Percentiles rank a stretch among this genome's conserved stretches.
Conservation (phyloP, 2,888 invertebrate species). For the Tetanocera ferruginea region DNA sequence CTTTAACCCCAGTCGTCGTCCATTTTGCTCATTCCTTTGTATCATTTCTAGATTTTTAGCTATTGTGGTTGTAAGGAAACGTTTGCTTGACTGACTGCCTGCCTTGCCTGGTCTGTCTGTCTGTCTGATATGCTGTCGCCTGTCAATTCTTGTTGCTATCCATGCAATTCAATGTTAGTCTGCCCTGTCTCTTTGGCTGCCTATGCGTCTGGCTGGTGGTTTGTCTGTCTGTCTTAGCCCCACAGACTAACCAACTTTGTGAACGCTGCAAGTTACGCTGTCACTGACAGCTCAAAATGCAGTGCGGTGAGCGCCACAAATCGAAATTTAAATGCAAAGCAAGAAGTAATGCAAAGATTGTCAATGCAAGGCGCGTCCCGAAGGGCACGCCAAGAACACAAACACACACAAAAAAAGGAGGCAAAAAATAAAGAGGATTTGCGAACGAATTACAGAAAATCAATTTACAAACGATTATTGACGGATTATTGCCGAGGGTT, state of each 20-base stretch:
- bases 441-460: neutral
- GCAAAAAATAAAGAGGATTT: neutral
- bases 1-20: neutral
- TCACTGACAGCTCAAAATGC: slow-evolving; percentile 10
- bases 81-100: slow-evolving; percentile 1
- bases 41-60: no score
- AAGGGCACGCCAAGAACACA: neutral
- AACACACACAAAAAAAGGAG: no score
- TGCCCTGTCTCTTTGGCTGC: neutral
- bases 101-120: no score
- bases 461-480: slow-evolving; percentile 10
- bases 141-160: slow-evolving; percentile 18
- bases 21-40: neutral
- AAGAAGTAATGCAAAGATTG: neutral
- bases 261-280: slow-evolving; percentile 4
- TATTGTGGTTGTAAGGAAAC: neutral
- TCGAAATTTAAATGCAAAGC: slow-evolving; percentile 1
- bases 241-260: slow-evolving; percentile 16
- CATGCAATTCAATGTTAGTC: neutral
- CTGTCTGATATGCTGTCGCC: slow-evolving; percentile 18
- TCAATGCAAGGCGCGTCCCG: neutral
- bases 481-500: neutral
- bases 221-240: neutral
- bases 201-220: neutral
- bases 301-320: neutral